phyloP scores from a whole-genome alignment of 1,140 invertebrate species.

The Lordiphosa collinella region DNA sequence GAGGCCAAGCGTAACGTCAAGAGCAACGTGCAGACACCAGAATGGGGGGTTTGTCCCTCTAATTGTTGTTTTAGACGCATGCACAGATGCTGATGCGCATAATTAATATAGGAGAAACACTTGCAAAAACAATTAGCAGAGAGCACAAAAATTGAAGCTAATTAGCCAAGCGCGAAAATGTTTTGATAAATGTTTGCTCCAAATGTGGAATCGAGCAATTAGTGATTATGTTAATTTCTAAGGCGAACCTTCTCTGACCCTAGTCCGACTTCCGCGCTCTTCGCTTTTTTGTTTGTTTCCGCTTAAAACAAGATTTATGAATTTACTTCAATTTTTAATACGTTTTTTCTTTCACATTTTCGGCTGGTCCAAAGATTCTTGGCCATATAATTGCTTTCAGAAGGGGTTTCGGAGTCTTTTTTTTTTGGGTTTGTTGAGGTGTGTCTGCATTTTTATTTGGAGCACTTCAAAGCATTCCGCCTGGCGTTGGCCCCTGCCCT shows the following conservation, averaged over 20 bases:
- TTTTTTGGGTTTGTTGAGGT: slow-evolving; percentile 36
- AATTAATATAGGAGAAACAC: slow-evolving; percentile 47
- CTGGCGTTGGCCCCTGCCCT: slow-evolving; percentile 12
- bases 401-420: slow-evolving; percentile 21
- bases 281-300: slow-evolving; percentile 36
- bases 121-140: slow-evolving; percentile 58
- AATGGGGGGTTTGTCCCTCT: slow-evolving; percentile 28
- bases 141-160: slow-evolving; percentile 45
- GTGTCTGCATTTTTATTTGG: slow-evolving; percentile 74
- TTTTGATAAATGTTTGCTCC: slow-evolving; percentile 28
- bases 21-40: slow-evolving; percentile 21
- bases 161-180: slow-evolving; percentile 43
- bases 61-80: slow-evolving; percentile 47
- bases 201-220: slow-evolving; percentile 60
- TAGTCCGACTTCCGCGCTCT: slow-evolving; percentile 29
- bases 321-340: slow-evolving; percentile 66
- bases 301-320: slow-evolving; percentile 69
- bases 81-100: slow-evolving; percentile 21
- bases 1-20: slow-evolving; percentile 43
- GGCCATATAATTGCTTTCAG: slow-evolving; percentile 57
- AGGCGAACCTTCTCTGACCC: neutral
- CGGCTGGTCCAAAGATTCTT: slow-evolving; percentile 23
- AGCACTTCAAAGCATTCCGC: slow-evolving; percentile 73
- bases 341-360: slow-evolving; percentile 26
- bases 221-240: slow-evolving; percentile 50